A percentile compares a stretch with the other conserved stretches of the same genome.
Evolutionary conservation across 2,797 vertebrate species (phyloP).

Genomic region (Falco concolor): DNA sequence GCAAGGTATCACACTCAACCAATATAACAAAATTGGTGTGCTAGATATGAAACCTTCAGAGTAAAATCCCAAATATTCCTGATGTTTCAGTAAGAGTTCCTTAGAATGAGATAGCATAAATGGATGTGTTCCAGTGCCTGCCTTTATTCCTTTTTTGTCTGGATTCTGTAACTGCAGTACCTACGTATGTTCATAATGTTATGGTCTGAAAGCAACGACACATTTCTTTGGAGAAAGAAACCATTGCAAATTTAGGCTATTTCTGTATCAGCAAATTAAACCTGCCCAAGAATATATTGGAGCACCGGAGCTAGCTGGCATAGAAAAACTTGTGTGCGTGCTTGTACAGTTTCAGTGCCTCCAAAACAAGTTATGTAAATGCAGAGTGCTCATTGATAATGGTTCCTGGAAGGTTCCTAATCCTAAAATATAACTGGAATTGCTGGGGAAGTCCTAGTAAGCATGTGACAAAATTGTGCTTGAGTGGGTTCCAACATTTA

Average conservation of each 20-base stretch:
- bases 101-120: background rate
- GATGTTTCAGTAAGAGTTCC: background rate
- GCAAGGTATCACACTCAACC: background rate
- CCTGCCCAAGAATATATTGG: background rate
- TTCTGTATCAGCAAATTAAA: background rate
- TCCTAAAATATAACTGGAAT: background rate
- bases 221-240: background rate
- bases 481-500: background rate
- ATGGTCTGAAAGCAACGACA: background rate
- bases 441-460: background rate
- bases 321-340: background rate
- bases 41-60: background rate
- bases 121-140: background rate
- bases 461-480: background rate
- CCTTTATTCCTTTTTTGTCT: background rate
- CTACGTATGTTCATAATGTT: background rate
- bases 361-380: conserved; percentile 1
- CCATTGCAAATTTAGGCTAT: background rate
- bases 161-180: background rate
- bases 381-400: background rate
- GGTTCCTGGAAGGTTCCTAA: background rate
- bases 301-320: background rate
- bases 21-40: background rate
- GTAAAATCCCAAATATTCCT: background rate
- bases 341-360: background rate